These are phyloP conservation scores for Nymphalis polychloros DNA, from an alignment of 2,888 invertebrate species.

Conservation along the genomic window DNA sequence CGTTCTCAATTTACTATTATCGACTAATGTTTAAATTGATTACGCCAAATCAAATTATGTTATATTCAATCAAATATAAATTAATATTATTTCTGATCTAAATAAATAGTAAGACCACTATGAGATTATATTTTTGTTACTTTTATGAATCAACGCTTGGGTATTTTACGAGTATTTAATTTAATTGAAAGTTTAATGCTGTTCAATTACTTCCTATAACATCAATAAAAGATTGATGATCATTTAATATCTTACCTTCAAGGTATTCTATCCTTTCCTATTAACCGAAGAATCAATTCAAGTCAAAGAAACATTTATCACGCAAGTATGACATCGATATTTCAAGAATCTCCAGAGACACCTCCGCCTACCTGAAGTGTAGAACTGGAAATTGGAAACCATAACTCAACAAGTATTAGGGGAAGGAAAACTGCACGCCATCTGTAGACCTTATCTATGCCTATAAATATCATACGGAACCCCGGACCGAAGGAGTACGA, in stretches of 20 bases:
- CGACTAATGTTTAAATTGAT: too few relatives aligned
- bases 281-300: conserved; percentile 24
- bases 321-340: conserved; percentile 32
- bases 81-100: too few relatives aligned
- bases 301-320: conserved; percentile 35
- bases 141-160: too few relatives aligned
- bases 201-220: background rate
- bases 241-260: background rate
- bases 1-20: too few relatives aligned
- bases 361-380: conserved; percentile 67
- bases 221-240: background rate
- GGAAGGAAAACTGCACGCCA: conserved; percentile 78
- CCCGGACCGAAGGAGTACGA: conserved; percentile 71
- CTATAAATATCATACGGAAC: conserved; percentile 74
- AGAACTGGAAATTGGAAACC: conserved; percentile 77
- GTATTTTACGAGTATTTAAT: too few relatives aligned
- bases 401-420: conserved; percentile 81
- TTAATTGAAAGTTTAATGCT: background rate
- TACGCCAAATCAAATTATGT: too few relatives aligned
- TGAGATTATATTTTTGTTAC: too few relatives aligned
- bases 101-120: too few relatives aligned
- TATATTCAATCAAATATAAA: too few relatives aligned
- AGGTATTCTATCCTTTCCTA: conserved; percentile 2
- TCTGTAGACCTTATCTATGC: conserved; percentile 79
- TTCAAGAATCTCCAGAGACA: conserved; percentile 49